Evolutionary conservation across 1,140 invertebrate genomes (phyloP), one percentile per base, ranked within the genome.

Genomic region (Cephus cinctus): DNA sequence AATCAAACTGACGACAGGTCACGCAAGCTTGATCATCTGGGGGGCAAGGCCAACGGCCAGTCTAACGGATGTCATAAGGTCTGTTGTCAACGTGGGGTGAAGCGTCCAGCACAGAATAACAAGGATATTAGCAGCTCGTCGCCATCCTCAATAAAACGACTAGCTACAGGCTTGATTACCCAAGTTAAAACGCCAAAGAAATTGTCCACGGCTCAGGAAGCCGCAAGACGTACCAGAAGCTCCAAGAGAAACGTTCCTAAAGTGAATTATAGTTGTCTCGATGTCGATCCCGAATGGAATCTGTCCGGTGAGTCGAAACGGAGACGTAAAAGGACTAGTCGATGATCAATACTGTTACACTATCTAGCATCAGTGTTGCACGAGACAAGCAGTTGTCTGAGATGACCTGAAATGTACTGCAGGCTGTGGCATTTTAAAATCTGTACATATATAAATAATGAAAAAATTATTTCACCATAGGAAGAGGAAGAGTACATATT

Each of bases 221-320:
- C 57, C 3, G 25, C 49, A 4, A 64, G 55, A 38, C 56, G 64
- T 54, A 66, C 59, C 1, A 61, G 70, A 52, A 66, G 62, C 47
- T 73, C 73, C 20, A 65, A 65, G 30, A 61, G 73, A 55, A 67
- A 69, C 47, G 52, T 69, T 44, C 68, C 73, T 42, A 71, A 65
- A 50, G 63, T 75, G 22, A 70, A 67, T 61, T 74, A 75, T 55
- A 61, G 52, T 40, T 73, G 70, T 46, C 48, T 64, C 43, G 71
- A 74, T 48, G 44, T 62, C 23, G 69, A 72, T 56, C 52, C 59
- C 23, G 70, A 76, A 34, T 65, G 60, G 50, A 65, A 66, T 63
- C 61, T 62, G 52, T 57, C 65, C 53, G 61, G 43, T 50, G 59
- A 60, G 25, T 54, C 50, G 8, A 75, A 71, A 56, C 70, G 69